phyloP scores from a whole-genome alignment of 2,797 vertebrate genomes.

The Tokudaia muenninki region DNA sequence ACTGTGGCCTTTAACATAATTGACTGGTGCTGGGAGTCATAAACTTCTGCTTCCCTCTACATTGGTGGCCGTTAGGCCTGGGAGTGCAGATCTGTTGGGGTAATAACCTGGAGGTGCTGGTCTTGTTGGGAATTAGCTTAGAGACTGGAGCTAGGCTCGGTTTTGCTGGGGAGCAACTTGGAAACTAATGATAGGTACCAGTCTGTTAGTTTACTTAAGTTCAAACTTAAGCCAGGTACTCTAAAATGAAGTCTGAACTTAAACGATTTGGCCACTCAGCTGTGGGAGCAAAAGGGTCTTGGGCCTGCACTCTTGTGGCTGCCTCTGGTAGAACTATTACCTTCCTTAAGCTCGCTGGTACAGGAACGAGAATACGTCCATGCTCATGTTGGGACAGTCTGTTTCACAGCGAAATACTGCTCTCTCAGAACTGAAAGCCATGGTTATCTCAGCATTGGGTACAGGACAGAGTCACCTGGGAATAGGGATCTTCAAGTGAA shows the following conservation, averaged over 20 bases:
- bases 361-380: neutral
- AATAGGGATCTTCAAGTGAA: neutral
- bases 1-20: neutral
- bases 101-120: neutral
- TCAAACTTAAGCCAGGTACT: neutral
- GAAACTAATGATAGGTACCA: neutral
- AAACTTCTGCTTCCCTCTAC: neutral
- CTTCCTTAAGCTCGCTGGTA: neutral
- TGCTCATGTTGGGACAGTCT: neutral
- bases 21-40: neutral
- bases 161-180: neutral
- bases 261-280: neutral
- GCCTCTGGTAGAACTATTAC: neutral
- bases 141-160: neutral
- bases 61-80: neutral
- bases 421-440: neutral
- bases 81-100: neutral
- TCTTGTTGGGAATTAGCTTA: neutral
- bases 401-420: neutral
- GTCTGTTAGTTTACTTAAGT: neutral
- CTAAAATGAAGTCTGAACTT: neutral
- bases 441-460: neutral
- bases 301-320: accelerated
- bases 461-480: neutral
- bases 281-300: neutral